A percentile compares a stretch with the other conserved stretches of the same genome.
These are phyloP conservation scores for Rana temporaria DNA, from an alignment of 2,113 vertebrate species.

Conservation along the genomic window DNA sequence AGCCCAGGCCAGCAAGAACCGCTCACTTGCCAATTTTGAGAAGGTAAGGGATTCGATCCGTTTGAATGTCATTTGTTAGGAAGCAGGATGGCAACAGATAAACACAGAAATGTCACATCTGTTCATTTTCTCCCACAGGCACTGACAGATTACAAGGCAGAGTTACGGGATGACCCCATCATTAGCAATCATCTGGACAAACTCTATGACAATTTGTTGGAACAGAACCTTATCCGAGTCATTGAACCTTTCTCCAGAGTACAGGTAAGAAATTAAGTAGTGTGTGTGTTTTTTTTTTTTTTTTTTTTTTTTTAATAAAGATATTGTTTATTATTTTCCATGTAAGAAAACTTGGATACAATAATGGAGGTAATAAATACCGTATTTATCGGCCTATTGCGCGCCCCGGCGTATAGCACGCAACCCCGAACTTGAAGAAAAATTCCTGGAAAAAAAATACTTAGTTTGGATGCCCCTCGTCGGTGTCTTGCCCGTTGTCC, in stretches of 20 bases:
- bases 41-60: slow-evolving; percentile 77
- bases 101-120: background rate
- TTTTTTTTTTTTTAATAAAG: no score
- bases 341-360: no score
- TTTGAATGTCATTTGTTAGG: background rate
- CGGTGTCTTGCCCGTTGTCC: no score
- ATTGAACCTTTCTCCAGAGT: slow-evolving; percentile 99
- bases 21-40: slow-evolving; percentile 97
- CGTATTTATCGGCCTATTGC: no score
- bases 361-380: no score
- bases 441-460: no score
- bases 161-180: slow-evolving; percentile 96
- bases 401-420: no score
- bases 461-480: no score
- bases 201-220: slow-evolving; percentile 95
- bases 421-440: no score
- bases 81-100: slow-evolving; percentile 23
- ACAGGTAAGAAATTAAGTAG: slow-evolving; percentile 77
- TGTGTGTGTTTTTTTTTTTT: no score
- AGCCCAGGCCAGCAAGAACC: slow-evolving; percentile 97
- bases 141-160: slow-evolving; percentile 93
- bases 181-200: slow-evolving; percentile 96
- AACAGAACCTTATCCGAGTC: slow-evolving; percentile 97
- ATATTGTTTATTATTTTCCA: no score
- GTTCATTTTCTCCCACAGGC: slow-evolving; percentile 75